Base-by-base conservation (phyloP, 2,888 invertebrate species). In the Bhutanitis thaidina region DNA sequence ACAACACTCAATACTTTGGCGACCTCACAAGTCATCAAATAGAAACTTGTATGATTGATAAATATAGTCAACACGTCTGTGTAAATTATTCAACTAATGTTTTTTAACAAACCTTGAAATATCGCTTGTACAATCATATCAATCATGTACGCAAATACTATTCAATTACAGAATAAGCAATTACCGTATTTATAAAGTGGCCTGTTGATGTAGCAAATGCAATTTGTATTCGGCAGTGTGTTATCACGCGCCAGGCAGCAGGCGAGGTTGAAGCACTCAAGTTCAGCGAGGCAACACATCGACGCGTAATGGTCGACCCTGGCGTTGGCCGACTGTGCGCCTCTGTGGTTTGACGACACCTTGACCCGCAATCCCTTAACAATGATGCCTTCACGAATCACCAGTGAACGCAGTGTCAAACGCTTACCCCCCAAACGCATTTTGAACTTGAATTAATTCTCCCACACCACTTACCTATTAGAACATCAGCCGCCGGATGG, bases 231-330 rank as follows among this genome's bases (percentile, higher is more conserved):
- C 38, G 32, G 9, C 32, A 14, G 30, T 44, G 38, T 38, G 34
- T 27, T 34, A 43, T 16, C 14, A 25, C 12, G 34, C 12, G 13
- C 32, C 34, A 12, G 14, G 38, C 34, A 34, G 38, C 49, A 39
- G 43, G 38, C 44, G 50, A 44, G 50, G 50, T 27, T 43, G 44
- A 8, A 43, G 43, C 50, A 32, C 30, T 50, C 43, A 32, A 14
- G 43, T 32, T 35, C 50, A 32, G 10, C 15, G 16, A 16, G 37
- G 14, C 43, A 37, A 49, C 37, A 49, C 34, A 47, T 13, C n/a
- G n/a, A 9, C 13, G 10, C 43, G n/a, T 25, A 9, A 43, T 25
- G 43, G 10, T 38, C 9, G 44, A 29, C 44, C 38, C 44, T 44
- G 39, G 34, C 32, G n/a, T 13, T 14, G 27, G 34, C 34, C 13